Base-by-base conservation (phyloP, 1,140 invertebrate genomes). In the Limonius californicus region DNA sequence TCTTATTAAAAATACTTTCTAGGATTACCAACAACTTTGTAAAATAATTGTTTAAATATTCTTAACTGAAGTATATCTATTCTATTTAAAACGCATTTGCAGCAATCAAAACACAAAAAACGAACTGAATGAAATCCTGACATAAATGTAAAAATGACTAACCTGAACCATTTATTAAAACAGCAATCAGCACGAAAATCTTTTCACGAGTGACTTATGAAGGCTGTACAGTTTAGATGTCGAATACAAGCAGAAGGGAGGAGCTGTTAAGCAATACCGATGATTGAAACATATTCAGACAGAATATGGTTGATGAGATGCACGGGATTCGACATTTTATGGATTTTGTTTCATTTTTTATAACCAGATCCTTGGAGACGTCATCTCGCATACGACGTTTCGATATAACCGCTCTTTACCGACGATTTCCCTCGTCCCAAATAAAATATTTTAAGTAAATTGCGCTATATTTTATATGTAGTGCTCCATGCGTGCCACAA, bases 301-400 rank as follows among this genome's bases (percentile, higher is more conserved):
- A 64, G 55, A 58, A 54, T 61, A 64, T 58, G 57, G 62, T 65
- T 72, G 70, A 72, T 72, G 70, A 72, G 70, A 72, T 72, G 69
- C 67, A 66, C 64, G 66, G 66, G 70, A 72, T 72, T 72, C 70
- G 64, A 65, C 65, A 62, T 72, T 72, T 72, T 71, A 69, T 65
- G 68, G 68, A 72, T 68, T 66, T 66, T 67, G 69, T 69, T 70
- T 66, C 70, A 72, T 72, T 70, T 72, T 71, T 72, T 72, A 70
- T 67, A 55, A 60, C 60, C 54, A 47, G 35, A 42, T 66, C 65
- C 67, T 64, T 59, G 20, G 69, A 67, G 67, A 69, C 67, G 58
- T 57, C 62, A 63, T 67, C 57, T 67, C 65, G 23, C 50, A 61
- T 53, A 58, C 61, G 67, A 57, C 62, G 60, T 61, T 66, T 64